Conservation (phyloP, 2,113 vertebrate species). For the Oncorhynchus gorbuscha region DNA sequence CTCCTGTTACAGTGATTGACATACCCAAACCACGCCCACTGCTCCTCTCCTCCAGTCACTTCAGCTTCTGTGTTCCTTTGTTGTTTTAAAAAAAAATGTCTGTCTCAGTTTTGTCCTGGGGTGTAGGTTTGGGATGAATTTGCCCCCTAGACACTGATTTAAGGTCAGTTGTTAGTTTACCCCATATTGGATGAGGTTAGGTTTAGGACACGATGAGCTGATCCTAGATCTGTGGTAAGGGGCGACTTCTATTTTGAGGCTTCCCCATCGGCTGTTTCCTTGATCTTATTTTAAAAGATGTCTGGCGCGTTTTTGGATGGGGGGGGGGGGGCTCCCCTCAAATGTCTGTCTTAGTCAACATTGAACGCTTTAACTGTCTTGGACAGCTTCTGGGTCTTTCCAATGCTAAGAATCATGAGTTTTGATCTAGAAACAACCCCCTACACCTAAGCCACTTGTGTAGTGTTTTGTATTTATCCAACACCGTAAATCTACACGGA, state of each 20-base stretch:
- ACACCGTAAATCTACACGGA: too few relatives aligned
- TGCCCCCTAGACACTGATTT: too few relatives aligned
- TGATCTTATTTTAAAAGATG: slow-evolving; percentile 50
- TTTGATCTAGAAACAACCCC: too few relatives aligned
- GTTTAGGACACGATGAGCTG: too few relatives aligned
- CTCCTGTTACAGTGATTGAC: slow-evolving; percentile 50
- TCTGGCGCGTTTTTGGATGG: slow-evolving; percentile 42
- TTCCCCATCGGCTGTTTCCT: too few relatives aligned
- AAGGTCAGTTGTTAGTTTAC: too few relatives aligned
- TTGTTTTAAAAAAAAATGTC: slow-evolving; percentile 53
- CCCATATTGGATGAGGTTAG: too few relatives aligned
- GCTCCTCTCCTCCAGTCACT: slow-evolving; percentile 51
- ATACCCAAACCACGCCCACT: slow-evolving; percentile 57
- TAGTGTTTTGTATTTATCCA: too few relatives aligned
- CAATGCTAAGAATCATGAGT: slow-evolving; percentile 19
- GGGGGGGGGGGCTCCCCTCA: slow-evolving; percentile 33
- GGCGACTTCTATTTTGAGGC: too few relatives aligned
- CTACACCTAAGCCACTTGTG: too few relatives aligned
- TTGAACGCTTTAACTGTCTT: slow-evolving; percentile 51
- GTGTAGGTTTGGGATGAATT: neutral
- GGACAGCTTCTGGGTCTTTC: slow-evolving; percentile 37
- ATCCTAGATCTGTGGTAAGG: too few relatives aligned
- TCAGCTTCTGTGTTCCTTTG: slow-evolving; percentile 44
- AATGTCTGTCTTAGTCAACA: slow-evolving; percentile 57
- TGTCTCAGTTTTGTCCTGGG: slow-evolving; percentile 43